Base-by-base conservation (phyloP, 1,140 invertebrate genomes). In the Drosophila tsacasi region DNA sequence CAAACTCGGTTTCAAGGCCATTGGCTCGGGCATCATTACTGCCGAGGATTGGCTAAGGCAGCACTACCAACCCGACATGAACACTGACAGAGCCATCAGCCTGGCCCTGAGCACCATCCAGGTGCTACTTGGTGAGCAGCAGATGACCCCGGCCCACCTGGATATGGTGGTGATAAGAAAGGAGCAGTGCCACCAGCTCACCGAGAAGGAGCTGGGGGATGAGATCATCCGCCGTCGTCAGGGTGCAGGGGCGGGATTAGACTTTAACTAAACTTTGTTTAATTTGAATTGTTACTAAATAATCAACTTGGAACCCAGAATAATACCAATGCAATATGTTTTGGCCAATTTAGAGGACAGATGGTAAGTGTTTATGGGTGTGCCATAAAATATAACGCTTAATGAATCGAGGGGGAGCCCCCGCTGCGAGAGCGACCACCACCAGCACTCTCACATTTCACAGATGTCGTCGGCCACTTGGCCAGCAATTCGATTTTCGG, bases 321-420 rank as follows among this genome's bases (percentile, higher is more conserved):
- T 39, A 39, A 30, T 17, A n/a, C 0, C 8, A 7, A 39, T 32
- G 5, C 21, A 9, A n/a, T 17, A 15, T 13, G n/a, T 9, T 54
- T 54, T 7, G 23, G 9, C 12, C 12, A 23, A 62, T 32, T 54
- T 15, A 7, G 6, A 21, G 30, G 15, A 46, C 62, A 44, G 37
- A 35, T 54, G 30, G 37, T 23, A 52, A 67, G 62, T 69, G 66
- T 67, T 69, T 67, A 66, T 65, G 61, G 61, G 32, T 15, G 12
- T 37, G 32, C 37, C 49, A 67, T 69, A 67, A 69, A 67, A 65
- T 69, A 44, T 21, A 23, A 44, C 32, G 47, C 54, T 7, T 50
- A 60, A 71, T 59, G 39, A 73, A 27, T 23, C 40, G 5, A 40
- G 12, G 32, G 12, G 27, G 27, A 30, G 2, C 6, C 6, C 30